These are phyloP conservation scores for Drosophila algonquin DNA, from an alignment of 2,888 invertebrate genomes.

Conservation along the genomic window DNA sequence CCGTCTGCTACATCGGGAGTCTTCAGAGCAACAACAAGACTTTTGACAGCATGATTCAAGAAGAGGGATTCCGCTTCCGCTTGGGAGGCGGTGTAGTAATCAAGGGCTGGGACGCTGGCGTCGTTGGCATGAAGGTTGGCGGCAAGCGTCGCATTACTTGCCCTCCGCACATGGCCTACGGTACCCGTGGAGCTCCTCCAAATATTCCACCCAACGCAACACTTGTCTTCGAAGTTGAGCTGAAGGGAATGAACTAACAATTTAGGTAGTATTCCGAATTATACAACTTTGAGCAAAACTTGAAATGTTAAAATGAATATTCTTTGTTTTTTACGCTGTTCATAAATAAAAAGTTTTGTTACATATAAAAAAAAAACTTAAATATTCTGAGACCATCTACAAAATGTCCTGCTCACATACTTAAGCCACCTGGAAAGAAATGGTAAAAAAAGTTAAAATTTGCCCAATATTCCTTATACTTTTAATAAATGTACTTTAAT, in stretches of 20 bases:
- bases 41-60: conserved; percentile 91
- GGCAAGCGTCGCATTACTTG: conserved; percentile 94
- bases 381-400: too few species aligned
- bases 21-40: conserved; percentile 92
- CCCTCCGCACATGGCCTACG: conserved; percentile 94
- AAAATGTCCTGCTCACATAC: too few species aligned
- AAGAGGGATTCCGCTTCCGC: conserved; percentile 93
- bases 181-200: conserved; percentile 90
- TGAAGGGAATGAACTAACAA: conserved; percentile 88
- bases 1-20: conserved; percentile 94
- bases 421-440: too few species aligned
- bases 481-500: too few species aligned
- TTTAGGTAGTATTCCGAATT: conserved; percentile 18
- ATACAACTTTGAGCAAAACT: conserved; percentile 16
- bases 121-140: conserved; percentile 96
- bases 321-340: conserved; percentile 36
- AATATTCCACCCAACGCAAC: conserved; percentile 95
- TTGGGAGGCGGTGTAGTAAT: conserved; percentile 94
- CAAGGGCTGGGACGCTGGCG: conserved; percentile 94
- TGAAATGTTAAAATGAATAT: conserved; percentile 52
- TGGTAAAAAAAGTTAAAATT: too few species aligned
- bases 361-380: too few species aligned
- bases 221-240: conserved; percentile 94
- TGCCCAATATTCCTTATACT: too few species aligned
- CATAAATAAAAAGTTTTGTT: conserved; percentile 30